Base-by-base conservation (phyloP, 2,888 invertebrate species). In the Amphipyra tragopoginis region DNA sequence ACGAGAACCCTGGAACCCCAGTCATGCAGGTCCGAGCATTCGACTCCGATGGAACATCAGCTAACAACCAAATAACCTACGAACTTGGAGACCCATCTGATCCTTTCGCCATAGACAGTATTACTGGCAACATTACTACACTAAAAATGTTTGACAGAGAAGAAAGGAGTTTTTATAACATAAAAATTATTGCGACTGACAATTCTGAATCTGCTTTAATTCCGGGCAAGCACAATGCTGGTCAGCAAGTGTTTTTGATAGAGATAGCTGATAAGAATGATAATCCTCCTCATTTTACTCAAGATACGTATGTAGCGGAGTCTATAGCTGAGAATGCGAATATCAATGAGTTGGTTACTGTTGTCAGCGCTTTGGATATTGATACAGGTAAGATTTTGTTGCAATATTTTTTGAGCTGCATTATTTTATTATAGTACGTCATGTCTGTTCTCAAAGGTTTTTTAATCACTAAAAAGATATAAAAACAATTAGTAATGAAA, bases 261-360 rank as follows among this genome's bases (percentile, higher is more conserved):
- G 97, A 97, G 84, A 98, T 99, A 44, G 98, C 98, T 21, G 99
- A 99, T 91, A 98, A 98, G 86, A 99, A 99, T 89, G 99, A 99
- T 90, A 99, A 99, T 89, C 96, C 97, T 15, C 99, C 99, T 0
- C 96, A 96, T 79, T 99, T 99, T 87, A 97, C 97, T n/a, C 96
- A 97, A 83, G 90, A 95, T 0, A 95, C 96, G 6, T 98, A 98
- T 86, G 95, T 96, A 14, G 97, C 97, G 0, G 96, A 97, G 77
- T 96, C 96, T 52, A 96, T 98, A 72, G 96, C 96, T 34, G 99
- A 99, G 92, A 97, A 98, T 88, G 97, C 97, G 3, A 98, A 98
- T 86, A 96, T 96, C 26, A 97, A 97, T 82, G 96, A 96, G 63
- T 95, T 97, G 53, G 98, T 98, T 7, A 97, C 98, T 44, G 97